Conservation (phyloP, 2,113 vertebrate species). For the Mastomys natalensis region DNA sequence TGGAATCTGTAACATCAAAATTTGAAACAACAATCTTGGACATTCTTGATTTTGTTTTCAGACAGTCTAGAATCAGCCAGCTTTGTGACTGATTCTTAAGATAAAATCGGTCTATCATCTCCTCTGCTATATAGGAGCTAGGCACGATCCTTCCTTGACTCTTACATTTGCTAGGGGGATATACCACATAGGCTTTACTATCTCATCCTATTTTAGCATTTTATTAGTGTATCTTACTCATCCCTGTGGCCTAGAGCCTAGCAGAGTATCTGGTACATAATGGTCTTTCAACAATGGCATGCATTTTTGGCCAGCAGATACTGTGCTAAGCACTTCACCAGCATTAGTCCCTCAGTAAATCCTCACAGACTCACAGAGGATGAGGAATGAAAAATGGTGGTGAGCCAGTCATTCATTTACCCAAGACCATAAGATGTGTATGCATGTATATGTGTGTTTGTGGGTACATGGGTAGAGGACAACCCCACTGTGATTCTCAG, state of each 20-base stretch:
- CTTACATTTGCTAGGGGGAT: not conserved
- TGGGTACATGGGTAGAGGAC: no score
- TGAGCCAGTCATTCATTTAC: not conserved
- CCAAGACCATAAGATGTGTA: not conserved
- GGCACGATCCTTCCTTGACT: not conserved
- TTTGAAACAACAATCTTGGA: slow-evolving; percentile 42
- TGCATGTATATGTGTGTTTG: not conserved
- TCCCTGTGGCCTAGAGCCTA: not conserved
- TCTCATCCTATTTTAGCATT: slow-evolving; percentile 3
- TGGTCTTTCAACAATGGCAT: not conserved
- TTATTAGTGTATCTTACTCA: slow-evolving; percentile 3
- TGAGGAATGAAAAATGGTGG: not conserved
- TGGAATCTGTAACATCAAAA: not conserved
- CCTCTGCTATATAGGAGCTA: not conserved
- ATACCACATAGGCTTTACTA: not conserved
- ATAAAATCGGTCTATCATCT: not conserved
- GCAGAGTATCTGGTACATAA: not conserved
- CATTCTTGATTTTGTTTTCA: not conserved
- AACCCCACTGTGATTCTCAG: not conserved
- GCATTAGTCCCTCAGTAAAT: not conserved
- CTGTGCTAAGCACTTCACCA: slow-evolving; percentile 32
- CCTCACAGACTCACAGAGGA: not conserved
- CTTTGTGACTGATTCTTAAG: not conserved
- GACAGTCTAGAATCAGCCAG: not conserved
- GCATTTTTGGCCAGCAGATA: not conserved